phyloP scores from a whole-genome alignment of 2,888 invertebrate genomes.

The Hermodice carunculata region DNA sequence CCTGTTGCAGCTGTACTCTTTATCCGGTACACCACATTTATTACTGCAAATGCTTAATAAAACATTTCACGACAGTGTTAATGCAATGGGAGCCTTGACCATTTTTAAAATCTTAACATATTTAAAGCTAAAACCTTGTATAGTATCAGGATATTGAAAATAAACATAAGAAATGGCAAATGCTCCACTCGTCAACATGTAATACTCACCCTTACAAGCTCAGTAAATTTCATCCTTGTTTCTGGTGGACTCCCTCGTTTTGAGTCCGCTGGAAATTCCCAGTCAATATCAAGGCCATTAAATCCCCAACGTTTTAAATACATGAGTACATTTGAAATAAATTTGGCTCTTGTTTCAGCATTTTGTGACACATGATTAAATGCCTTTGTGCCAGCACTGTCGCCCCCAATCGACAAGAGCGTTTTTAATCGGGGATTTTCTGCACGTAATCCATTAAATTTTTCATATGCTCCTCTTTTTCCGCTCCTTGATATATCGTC shows the following conservation, averaged over 20 bases:
- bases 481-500: constrained; percentile 11
- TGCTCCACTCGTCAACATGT: constrained; percentile 43
- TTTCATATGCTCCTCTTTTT: constrained; percentile 36
- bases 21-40: too few relatives aligned
- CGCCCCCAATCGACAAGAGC: constrained; percentile 58
- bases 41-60: too few relatives aligned
- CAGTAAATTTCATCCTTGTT: neutral
- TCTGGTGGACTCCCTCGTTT: constrained; percentile 5
- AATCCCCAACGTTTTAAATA: constrained; percentile 52
- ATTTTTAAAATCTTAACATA: too few relatives aligned
- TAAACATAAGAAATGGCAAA: too few relatives aligned
- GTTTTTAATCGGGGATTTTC: constrained; percentile 50
- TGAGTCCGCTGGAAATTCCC: constrained; percentile 57
- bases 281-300: constrained; percentile 61
- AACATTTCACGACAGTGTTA: too few relatives aligned
- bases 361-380: constrained; percentile 43
- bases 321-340: constrained; percentile 44
- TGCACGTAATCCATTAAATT: constrained; percentile 51
- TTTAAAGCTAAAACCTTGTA: too few relatives aligned
- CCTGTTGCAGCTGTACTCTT: too few relatives aligned
- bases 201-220: constrained; percentile 32
- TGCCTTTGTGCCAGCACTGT: constrained; percentile 36
- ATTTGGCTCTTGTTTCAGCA: constrained; percentile 42
- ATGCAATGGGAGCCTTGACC: too few relatives aligned
- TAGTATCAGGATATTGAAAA: too few relatives aligned